These are phyloP conservation scores for Drosophila oshimai DNA, from an alignment of 1,140 invertebrate species.

Conservation along the genomic window DNA sequence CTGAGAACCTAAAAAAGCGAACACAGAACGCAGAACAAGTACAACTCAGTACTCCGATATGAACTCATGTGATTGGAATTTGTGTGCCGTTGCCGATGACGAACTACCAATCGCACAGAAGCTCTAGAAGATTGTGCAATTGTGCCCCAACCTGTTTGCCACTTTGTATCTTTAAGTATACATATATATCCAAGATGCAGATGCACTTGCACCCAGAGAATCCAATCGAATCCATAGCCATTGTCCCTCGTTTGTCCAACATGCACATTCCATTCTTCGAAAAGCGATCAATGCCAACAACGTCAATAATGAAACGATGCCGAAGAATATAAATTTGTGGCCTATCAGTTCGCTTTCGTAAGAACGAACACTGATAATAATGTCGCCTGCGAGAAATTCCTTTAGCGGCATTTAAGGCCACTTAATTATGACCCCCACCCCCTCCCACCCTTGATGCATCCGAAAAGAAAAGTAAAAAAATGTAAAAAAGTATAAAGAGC, in stretches of 20 bases:
- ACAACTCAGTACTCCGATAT: constrained; percentile 50
- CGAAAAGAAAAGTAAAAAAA: constrained; percentile 6
- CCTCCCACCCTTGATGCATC: too few species aligned
- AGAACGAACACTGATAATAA: constrained; percentile 66
- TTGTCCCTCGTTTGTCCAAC: constrained; percentile 27
- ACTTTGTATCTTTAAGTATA: neutral
- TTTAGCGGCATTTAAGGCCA: constrained; percentile 79
- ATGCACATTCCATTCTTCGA: constrained; percentile 39
- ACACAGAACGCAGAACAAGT: constrained; percentile 31
- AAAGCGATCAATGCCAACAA: constrained; percentile 36
- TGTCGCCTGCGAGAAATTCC: constrained; percentile 79
- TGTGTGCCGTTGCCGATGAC: constrained; percentile 55
- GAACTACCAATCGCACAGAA: constrained; percentile 44
- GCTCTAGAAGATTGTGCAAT: constrained; percentile 51
- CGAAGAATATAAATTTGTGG: constrained; percentile 30
- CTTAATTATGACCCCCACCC: constrained; percentile 69
- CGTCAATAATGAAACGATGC: constrained; percentile 48
- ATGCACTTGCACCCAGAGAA: neutral
- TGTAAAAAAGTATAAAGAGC: constrained; percentile 11
- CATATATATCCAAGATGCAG: neutral
- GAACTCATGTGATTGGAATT: constrained; percentile 77
- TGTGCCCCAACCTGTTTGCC: constrained; percentile 37
- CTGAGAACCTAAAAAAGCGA: constrained; percentile 38
- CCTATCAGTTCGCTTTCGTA: constrained; percentile 39
- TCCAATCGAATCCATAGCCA: neutral